phyloP scores from a whole-genome alignment of 2,797 vertebrate species.

The Lagodon rhomboides region DNA sequence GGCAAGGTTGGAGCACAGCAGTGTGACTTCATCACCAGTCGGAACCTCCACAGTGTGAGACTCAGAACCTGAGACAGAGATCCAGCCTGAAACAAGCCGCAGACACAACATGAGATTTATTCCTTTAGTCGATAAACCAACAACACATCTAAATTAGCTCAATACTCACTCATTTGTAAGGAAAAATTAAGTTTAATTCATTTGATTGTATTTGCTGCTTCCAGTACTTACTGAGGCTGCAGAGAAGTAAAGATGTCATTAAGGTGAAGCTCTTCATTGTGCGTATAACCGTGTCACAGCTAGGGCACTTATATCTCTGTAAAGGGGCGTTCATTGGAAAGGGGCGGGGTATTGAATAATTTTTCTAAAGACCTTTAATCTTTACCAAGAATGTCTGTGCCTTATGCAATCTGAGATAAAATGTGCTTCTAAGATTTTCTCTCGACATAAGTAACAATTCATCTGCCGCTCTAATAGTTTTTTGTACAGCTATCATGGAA shows the following conservation, averaged over 20 bases:
- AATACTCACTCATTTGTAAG: too few relatives aligned
- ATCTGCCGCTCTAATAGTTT: background rate
- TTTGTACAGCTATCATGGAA: background rate
- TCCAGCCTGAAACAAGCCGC: slow-evolving; percentile 20
- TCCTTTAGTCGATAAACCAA: background rate
- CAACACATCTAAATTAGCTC: too few relatives aligned
- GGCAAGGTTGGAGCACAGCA: background rate
- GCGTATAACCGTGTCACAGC: background rate
- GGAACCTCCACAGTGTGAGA: slow-evolving; percentile 19
- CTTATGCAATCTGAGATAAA: background rate
- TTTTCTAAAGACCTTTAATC: background rate
- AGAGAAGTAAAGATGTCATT: too few relatives aligned
- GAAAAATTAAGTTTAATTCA: too few relatives aligned
- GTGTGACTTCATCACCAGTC: background rate
- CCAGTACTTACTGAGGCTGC: too few relatives aligned
- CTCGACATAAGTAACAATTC: background rate
- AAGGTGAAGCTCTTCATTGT: too few relatives aligned
- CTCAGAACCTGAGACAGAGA: slow-evolving; percentile 8
- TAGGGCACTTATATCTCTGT: background rate
- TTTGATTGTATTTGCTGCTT: too few relatives aligned
- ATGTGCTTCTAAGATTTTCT: background rate
- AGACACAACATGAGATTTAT: background rate
- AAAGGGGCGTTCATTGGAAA: slow-evolving; percentile 17
- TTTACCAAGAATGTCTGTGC: background rate
- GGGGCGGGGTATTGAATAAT: slow-evolving; percentile 20